Conservation (phyloP, 2,113 vertebrate species). For the Lethenteron camtschaticum region DNA sequence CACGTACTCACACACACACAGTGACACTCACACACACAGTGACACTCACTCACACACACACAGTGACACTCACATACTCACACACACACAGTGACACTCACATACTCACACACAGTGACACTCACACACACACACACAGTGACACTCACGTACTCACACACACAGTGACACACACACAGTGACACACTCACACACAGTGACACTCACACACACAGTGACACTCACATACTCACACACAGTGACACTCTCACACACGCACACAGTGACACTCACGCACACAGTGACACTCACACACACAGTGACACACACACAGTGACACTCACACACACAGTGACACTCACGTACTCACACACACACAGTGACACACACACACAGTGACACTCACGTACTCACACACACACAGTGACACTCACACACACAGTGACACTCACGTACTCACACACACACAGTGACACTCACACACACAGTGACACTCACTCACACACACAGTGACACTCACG, state of each 20-base stretch:
- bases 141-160: not conserved
- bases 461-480: not conserved
- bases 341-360: not conserved
- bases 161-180: not conserved
- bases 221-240: not conserved
- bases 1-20: not conserved
- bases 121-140: not conserved
- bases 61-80: not conserved
- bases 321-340: conserved; percentile 2
- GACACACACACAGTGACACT: not conserved
- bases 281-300: not conserved
- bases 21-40: not conserved
- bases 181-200: not conserved
- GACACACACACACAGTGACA: not conserved
- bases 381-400: not conserved
- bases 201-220: not conserved
- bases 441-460: not conserved
- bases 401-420: not conserved
- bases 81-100: not conserved
- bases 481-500: not conserved
- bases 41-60: not conserved
- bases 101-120: not conserved
- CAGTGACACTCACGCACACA: not conserved
- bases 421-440: not conserved
- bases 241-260: not conserved